A percentile compares a stretch with the other conserved stretches of the same genome.
These are phyloP conservation scores for Paradoxurus hermaphroditus DNA, from an alignment of 2,113 vertebrate genomes.

Conservation along the genomic window DNA sequence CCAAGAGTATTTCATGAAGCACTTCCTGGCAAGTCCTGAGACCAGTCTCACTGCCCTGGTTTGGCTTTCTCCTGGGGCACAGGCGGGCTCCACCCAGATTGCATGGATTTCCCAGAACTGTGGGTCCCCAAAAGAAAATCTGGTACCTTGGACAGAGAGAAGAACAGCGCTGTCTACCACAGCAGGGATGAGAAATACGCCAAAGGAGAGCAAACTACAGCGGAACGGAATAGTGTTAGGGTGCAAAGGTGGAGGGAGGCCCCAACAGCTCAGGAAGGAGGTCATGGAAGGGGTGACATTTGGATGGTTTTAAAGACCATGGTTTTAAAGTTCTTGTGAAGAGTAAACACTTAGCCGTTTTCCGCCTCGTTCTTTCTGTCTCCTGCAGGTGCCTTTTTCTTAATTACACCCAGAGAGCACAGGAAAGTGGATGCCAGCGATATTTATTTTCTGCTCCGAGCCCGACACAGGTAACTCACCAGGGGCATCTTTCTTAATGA, in stretches of 20 bases:
- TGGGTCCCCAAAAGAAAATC: not conserved
- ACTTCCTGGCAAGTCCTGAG: not conserved
- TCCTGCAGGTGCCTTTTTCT: constrained; percentile 45
- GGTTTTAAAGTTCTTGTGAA: not conserved
- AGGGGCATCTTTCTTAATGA: constrained; percentile 64
- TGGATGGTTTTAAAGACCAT: not conserved
- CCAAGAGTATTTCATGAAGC: not conserved
- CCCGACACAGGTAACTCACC: constrained; percentile 45
- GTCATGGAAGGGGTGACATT: not conserved
- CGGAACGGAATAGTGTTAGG: not conserved
- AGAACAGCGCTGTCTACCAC: not conserved
- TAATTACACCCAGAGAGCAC: constrained; percentile 41
- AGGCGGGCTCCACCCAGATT: not conserved
- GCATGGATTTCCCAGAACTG: accelerated
- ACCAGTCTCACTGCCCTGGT: not conserved
- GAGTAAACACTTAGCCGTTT: not conserved
- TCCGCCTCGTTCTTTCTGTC: not conserved
- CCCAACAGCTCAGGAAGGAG: not conserved
- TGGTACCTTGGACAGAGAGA: not conserved
- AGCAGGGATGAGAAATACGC: accelerated
- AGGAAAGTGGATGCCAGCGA: constrained; percentile 16
- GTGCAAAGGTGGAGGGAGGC: not conserved
- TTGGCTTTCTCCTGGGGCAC: too few species aligned
- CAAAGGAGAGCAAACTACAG: not conserved
- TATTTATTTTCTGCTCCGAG: constrained; percentile 59